These are phyloP conservation scores for Lordiphosa clarofinis DNA, from an alignment of 1,140 invertebrate species.

Conservation along the genomic window DNA sequence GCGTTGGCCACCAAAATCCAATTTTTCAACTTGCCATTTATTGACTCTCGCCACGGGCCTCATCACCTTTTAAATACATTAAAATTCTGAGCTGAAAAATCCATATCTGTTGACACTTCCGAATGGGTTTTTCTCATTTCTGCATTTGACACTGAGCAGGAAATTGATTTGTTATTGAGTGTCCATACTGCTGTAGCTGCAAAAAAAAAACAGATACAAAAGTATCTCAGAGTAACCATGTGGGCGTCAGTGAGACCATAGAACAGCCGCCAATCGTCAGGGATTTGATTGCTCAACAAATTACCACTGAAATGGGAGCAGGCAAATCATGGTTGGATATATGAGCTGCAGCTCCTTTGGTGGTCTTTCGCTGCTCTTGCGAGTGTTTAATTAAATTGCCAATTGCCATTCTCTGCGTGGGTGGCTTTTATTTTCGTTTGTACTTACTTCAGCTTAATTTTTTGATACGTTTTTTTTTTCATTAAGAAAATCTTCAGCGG, in stretches of 20 bases:
- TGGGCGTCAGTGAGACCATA: too few species aligned
- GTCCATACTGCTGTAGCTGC: conserved; percentile 14
- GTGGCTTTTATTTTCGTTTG: conserved; percentile 17
- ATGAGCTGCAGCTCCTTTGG: conserved; percentile 25
- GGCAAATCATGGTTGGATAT: background rate
- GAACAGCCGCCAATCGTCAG: too few species aligned
- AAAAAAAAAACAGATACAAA: conserved; percentile 22
- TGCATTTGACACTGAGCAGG: conserved; percentile 52
- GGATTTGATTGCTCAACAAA: too few species aligned
- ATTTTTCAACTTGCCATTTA: too few species aligned
- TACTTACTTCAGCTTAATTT: conserved; percentile 18
- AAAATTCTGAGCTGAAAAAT: too few species aligned
- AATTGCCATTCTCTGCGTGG: conserved; percentile 26
- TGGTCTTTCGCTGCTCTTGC: conserved; percentile 19
- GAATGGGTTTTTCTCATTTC: conserved; percentile 17
- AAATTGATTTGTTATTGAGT: conserved; percentile 55
- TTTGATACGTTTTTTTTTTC: conserved; percentile 18
- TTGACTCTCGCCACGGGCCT: too few species aligned
- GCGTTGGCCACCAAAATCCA: too few species aligned
- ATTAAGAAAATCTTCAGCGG: conserved; percentile 39
- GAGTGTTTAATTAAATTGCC: conserved; percentile 46
- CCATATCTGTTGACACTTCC: background rate
- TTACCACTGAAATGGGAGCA: too few species aligned
- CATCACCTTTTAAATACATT: too few species aligned
- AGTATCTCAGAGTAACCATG: conserved; percentile 30